Evolutionary conservation across 2,113 vertebrate genomes (phyloP).

Genomic region (Oryzias melastigma): DNA sequence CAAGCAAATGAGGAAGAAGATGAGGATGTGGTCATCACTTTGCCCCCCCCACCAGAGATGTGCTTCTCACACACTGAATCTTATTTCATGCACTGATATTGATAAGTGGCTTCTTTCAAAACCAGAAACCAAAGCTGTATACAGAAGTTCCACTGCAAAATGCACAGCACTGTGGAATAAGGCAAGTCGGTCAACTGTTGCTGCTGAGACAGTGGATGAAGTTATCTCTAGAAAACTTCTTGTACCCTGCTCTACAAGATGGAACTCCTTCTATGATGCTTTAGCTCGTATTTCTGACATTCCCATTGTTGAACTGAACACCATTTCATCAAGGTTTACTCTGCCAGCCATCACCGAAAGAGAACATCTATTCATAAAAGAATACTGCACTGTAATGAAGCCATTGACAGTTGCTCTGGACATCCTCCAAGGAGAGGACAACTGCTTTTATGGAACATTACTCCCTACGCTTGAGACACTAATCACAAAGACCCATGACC

Average conservation of each 20-base stretch:
- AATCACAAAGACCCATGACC: neutral
- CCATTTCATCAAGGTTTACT: neutral
- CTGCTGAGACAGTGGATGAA: neutral
- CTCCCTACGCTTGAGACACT: too few species aligned
- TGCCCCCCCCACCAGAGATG: too few species aligned
- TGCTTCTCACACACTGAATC: conserved; percentile 3
- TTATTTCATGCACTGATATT: neutral
- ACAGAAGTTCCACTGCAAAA: neutral
- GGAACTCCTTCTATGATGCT: conserved; percentile 2
- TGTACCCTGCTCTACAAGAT: neutral
- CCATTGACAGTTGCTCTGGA: too few species aligned
- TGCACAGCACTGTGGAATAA: conserved; percentile 8
- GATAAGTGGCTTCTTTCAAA: conserved; percentile 1
- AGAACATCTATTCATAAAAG: conserved; percentile 1
- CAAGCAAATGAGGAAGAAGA: neutral
- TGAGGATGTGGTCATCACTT: neutral
- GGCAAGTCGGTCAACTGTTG: neutral
- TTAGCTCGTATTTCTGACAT: neutral
- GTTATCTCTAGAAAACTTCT: neutral
- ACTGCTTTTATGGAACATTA: too few species aligned
- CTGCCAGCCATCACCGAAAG: conserved; percentile 6
- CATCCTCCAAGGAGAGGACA: too few species aligned
- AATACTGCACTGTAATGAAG: too few species aligned
- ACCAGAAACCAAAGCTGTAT: conserved; percentile 4
- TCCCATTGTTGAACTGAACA: too few species aligned